Conservation (phyloP, 2,888 invertebrate species). For the Rotaria magnacalcarata region DNA sequence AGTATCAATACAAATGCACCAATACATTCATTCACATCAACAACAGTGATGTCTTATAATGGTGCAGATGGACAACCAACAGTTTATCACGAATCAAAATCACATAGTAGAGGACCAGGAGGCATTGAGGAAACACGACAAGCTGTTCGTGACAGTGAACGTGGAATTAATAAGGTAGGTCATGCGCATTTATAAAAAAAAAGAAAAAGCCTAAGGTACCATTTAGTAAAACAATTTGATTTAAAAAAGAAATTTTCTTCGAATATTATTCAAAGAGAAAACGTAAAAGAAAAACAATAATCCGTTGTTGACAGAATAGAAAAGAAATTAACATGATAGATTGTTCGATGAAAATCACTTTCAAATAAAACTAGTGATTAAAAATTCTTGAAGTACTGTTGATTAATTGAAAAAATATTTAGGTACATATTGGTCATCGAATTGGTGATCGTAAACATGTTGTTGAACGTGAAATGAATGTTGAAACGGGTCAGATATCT, state of each 20-base stretch:
- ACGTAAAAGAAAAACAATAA: no score
- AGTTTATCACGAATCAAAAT: constrained; percentile 40
- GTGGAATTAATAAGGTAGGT: constrained; percentile 38
- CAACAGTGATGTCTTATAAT: constrained; percentile 40
- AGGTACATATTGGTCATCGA: constrained; percentile 42
- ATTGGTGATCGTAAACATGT: constrained; percentile 45
- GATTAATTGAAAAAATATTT: no score
- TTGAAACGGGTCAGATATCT: constrained; percentile 39
- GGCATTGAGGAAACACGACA: constrained; percentile 41
- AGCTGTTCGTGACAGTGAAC: constrained; percentile 39
- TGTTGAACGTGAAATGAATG: constrained; percentile 43
- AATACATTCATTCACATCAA: constrained; percentile 42
- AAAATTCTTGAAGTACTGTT: no score
- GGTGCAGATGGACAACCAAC: constrained; percentile 39
- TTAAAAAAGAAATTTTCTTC: no score
- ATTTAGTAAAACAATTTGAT: no score
- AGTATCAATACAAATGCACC: constrained; percentile 25
- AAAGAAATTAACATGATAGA: no score
- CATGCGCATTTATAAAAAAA: no score
- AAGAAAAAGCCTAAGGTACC: no score
- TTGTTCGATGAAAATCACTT: no score
- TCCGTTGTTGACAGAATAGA: no score
- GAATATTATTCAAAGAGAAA: no score
- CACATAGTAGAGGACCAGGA: constrained; percentile 40
- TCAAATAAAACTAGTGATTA: no score